phyloP scores from a whole-genome alignment of 2,113 vertebrate genomes.

The Poecile atricapillus region DNA sequence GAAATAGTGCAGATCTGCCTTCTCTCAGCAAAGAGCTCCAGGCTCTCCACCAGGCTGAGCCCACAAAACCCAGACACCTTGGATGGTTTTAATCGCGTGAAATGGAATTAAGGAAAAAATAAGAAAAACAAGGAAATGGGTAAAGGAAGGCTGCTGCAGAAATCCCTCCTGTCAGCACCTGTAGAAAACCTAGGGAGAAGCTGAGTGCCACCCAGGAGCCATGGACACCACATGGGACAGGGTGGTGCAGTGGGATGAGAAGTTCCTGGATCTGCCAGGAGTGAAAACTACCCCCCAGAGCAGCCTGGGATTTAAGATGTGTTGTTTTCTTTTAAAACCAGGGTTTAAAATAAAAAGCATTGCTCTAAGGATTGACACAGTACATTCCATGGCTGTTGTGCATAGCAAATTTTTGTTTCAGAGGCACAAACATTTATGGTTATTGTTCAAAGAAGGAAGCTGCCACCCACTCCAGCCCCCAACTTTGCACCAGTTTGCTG shows the following conservation, averaged over 20 bases:
- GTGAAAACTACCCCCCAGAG: not conserved
- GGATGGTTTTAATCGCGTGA: fast-evolving
- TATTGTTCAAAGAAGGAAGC: not conserved
- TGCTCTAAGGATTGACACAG: fast-evolving
- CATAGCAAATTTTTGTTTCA: not conserved
- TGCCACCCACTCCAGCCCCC: not conserved
- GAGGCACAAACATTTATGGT: not conserved
- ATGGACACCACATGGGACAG: fast-evolving
- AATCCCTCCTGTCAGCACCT: fast-evolving
- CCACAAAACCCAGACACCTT: not conserved
- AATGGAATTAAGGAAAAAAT: not conserved
- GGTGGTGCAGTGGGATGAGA: fast-evolving
- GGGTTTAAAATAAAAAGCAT: not conserved
- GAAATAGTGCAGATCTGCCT: not conserved
- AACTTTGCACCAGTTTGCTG: not conserved
- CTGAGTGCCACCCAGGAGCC: not conserved
- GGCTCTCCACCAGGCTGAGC: not conserved
- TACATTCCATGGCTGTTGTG: not conserved
- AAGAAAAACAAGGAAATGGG: not conserved
- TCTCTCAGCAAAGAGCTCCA: not conserved
- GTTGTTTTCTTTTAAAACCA: too few species aligned
- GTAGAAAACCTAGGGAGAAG: not conserved
- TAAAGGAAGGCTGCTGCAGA: not conserved
- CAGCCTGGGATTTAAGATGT: not conserved
- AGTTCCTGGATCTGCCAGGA: fast-evolving